Evolutionary conservation across 2,797 vertebrate species (phyloP).

Genomic region (Champsocephalus gunnari): DNA sequence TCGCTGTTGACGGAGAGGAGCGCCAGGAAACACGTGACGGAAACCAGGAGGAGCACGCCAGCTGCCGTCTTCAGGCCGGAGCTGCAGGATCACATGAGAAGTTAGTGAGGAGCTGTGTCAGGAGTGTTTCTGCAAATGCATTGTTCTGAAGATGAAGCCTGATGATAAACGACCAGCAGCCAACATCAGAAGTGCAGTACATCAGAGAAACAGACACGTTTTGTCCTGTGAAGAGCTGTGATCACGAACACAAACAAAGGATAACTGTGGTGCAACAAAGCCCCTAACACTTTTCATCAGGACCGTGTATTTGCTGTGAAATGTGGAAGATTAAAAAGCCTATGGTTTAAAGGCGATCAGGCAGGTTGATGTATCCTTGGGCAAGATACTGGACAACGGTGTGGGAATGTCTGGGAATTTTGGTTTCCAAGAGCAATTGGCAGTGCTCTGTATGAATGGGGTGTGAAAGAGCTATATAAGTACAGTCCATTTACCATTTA

Average conservation of each 20-base stretch:
- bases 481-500: too few species aligned
- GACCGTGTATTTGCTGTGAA: background rate
- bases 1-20: conserved; percentile 95
- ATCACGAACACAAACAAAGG: background rate
- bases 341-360: too few species aligned
- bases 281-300: background rate
- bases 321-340: background rate
- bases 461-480: too few species aligned
- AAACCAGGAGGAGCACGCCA: conserved; percentile 89
- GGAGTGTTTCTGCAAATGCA: background rate
- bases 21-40: conserved; percentile 90
- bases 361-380: too few species aligned
- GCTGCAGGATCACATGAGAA: conserved; percentile 70
- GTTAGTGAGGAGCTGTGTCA: conserved; percentile 14
- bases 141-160: background rate
- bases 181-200: background rate
- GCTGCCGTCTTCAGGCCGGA: conserved; percentile 88
- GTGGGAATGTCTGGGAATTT: too few species aligned
- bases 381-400: too few species aligned
- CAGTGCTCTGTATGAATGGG: too few species aligned
- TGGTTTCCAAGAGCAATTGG: too few species aligned
- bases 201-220: background rate
- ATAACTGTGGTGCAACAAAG: too few species aligned
- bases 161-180: background rate
- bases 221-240: background rate